phyloP scores from a whole-genome alignment of 53 echinoderm and acorn worm genomes.

The Holothuria scabra region DNA sequence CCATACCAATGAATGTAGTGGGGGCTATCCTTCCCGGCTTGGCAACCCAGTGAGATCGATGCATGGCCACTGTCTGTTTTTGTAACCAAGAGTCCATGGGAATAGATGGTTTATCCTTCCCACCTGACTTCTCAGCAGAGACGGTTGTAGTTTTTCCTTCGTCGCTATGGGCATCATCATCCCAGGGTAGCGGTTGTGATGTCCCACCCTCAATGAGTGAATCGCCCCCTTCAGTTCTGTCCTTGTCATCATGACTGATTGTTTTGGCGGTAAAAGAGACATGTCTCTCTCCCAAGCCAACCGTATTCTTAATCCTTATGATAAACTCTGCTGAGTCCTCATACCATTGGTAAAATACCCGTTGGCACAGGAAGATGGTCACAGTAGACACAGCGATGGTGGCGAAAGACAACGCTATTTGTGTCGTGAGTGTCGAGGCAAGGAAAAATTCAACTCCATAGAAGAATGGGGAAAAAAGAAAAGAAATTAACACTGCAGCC shows the following conservation, averaged over 20 bases:
- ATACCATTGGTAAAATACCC: slow-evolving; percentile 53
- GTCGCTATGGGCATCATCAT: slow-evolving; percentile 35
- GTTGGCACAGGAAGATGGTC: slow-evolving; percentile 77
- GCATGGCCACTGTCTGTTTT: slow-evolving; percentile 82
- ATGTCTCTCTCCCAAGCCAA: slow-evolving; percentile 26
- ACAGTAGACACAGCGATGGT: slow-evolving; percentile 87
- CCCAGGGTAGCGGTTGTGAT: slow-evolving; percentile 52
- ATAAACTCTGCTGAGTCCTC: slow-evolving; percentile 39
- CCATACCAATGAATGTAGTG: slow-evolving; percentile 33
- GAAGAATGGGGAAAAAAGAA: slow-evolving; percentile 80
- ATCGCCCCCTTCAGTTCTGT: not conserved
- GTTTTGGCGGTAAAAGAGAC: slow-evolving; percentile 11
- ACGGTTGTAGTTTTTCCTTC: slow-evolving; percentile 22
- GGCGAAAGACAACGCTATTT: slow-evolving; percentile 86
- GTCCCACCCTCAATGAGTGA: slow-evolving; percentile 31
- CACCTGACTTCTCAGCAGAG: not conserved
- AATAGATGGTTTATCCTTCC: slow-evolving; percentile 42
- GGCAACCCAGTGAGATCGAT: slow-evolving; percentile 94
- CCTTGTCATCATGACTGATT: not conserved
- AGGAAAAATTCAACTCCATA: slow-evolving; percentile 90
- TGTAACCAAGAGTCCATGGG: slow-evolving; percentile 73
- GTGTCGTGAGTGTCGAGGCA: slow-evolving; percentile 89
- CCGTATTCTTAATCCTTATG: slow-evolving; percentile 38
- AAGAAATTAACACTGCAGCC: slow-evolving; percentile 69
- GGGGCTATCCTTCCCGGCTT: slow-evolving; percentile 67